Evolutionary conservation across 92 coral and sea anemone genomes (phyloP), one percentile per base, ranked within the genome.

Genomic region (Montipora capitata): DNA sequence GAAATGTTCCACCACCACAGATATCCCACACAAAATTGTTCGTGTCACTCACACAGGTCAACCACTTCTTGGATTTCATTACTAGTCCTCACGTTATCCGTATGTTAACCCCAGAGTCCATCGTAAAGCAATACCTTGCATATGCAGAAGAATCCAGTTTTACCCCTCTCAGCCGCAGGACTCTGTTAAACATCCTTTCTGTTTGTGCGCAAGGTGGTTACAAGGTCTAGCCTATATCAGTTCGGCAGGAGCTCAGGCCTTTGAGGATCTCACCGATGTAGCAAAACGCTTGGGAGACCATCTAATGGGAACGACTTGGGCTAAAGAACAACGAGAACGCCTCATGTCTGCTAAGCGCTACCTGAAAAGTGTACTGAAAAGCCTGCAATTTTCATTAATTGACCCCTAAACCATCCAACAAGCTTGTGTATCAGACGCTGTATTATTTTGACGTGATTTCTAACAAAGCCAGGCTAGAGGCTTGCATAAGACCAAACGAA

Each of bases 21-120:
- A 35, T 74, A 64, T 48, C 70, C 43, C 78, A 87, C 16, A 74
- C 91, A 14, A 91, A 87, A 73, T 80, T 91, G 91, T 73, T 54
- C 54, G 85, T 87, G 35, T 66, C 83, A 40, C 81, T 54, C 11
- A 78, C 76, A 64, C 91, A 91, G 80, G 81, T 91, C 35, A 80
- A 91, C 73, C 94, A 91, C 75, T 91, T 92, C 72, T 75, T 92
- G 87, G 83, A 69, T 16, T 92, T 92, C 56, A 89, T 89, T 8
- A 82, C 88, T 14, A 68, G 49, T 42, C 74, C 74, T 27, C 69
- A 83, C 64, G 82, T 92, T 16, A 92, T 92, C 48, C 75, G 93
- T 27, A 79, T 85, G 48, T 41, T 92, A 69, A 85, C 89, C 41
- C 89, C 87, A 13, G 89, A 89, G 76, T 73, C 88, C 51, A 92